These are phyloP conservation scores for Syritta pipiens DNA, from an alignment of 2,888 invertebrate species.

Conservation along the genomic window DNA sequence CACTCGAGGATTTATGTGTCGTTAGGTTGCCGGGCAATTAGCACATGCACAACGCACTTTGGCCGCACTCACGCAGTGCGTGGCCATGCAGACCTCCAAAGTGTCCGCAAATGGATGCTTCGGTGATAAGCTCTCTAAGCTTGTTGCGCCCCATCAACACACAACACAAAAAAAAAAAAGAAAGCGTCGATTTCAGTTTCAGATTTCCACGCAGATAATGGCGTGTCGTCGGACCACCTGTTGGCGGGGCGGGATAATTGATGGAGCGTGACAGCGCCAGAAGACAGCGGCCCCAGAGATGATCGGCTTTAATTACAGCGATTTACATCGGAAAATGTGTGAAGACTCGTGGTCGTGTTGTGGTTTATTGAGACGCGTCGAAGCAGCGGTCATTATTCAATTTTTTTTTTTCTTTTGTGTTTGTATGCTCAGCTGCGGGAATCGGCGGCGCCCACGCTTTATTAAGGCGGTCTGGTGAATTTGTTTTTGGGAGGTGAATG, in stretches of 20 bases:
- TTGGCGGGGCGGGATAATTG: neutral
- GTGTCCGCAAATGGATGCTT: neutral
- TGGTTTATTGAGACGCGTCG: neutral
- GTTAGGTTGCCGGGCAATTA: slow-evolving; percentile 51
- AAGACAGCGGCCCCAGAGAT: slow-evolving; percentile 1
- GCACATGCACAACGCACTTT: too few relatives aligned
- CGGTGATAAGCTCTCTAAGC: neutral
- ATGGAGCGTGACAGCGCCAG: neutral
- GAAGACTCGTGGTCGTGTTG: slow-evolving; percentile 9
- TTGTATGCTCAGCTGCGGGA: too few relatives aligned
- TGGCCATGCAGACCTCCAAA: too few relatives aligned
- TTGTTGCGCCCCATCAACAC: neutral
- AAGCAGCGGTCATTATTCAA: too few relatives aligned
- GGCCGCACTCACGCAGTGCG: too few relatives aligned
- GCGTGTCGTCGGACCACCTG: slow-evolving; percentile 22
- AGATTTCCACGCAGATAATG: slow-evolving; percentile 42
- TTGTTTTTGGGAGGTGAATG: too few relatives aligned
- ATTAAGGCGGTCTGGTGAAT: too few relatives aligned
- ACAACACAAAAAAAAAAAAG: neutral
- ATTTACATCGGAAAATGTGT: slow-evolving; percentile 31
- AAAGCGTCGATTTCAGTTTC: slow-evolving; percentile 34
- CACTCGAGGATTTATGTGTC: slow-evolving; percentile 49
- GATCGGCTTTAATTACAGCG: slow-evolving; percentile 5
- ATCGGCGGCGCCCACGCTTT: too few relatives aligned
- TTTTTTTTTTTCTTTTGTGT: too few relatives aligned